Evolutionary conservation across 2,113 vertebrate species (phyloP), one percentile per base, ranked within the genome.

Genomic region (Pomatorhinus ruficollis): DNA sequence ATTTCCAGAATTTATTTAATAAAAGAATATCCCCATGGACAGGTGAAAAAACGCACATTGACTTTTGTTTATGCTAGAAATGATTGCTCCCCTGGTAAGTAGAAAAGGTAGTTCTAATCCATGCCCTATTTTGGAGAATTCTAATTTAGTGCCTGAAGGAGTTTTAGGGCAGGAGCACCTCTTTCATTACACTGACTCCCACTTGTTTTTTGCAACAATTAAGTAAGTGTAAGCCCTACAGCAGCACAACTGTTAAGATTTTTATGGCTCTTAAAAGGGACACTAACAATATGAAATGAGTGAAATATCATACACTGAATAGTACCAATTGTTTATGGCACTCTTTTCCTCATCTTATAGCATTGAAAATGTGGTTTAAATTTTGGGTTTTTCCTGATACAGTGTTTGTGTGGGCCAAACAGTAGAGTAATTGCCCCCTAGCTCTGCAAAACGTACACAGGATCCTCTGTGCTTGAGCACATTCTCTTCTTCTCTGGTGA

Each of bases 121-220:
- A 9, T 95, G 87, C 44, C 87, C 83, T 96, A 35, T 95, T 96
- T 95, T 87, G 72, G 66, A 82, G 91, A 75, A 65, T 65, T 87
- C 65, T 76, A 45, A 75, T 93, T 87, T 89, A 79, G 61, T 79
- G 83, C 83, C 89, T 95, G 57, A 92, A 95, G 69, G 81, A 92
- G 40, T 89, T 56, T 82, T 79, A 95, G 77, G 87, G 78, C 87
- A 84, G 79, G 69, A 93, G 77, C 61, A 89, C 81, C 57, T 95
- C 81, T 91, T 95, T 89, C 83, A 91, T 95, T 92, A 70, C 89
- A n/a, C 59, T 64, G 64, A 75, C 77, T 95, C 91, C 91, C 83
- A 95, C 81, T 95, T 96, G 87, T 87, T 96, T 95, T 95, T 91
- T 89, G 83, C 65, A 93, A 89, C 91, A 95, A 82, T 91, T 93